These are phyloP conservation scores for Lutjanus argentimaculatus DNA, from an alignment of 2,797 vertebrate genomes.

Conservation along the genomic window DNA sequence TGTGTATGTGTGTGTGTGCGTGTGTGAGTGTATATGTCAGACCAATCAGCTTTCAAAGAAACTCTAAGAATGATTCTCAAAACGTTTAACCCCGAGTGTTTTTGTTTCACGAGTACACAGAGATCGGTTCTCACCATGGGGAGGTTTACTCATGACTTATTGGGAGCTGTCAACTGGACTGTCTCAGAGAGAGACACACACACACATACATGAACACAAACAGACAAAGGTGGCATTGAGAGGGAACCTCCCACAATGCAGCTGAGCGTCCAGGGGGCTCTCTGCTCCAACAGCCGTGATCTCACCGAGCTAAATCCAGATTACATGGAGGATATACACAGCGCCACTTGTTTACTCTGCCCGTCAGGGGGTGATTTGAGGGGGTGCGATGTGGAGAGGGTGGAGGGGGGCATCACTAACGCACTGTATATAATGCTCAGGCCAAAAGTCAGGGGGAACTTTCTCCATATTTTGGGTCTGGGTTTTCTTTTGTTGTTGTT, in stretches of 20 bases:
- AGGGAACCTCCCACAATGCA: constrained; percentile 87
- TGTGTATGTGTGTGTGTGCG: constrained; percentile 26
- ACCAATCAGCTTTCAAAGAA: constrained; percentile 28
- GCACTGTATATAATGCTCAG: constrained; percentile 6
- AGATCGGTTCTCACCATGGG: constrained; percentile 46
- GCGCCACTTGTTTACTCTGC: constrained; percentile 87
- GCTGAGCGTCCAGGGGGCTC: constrained; percentile 81
- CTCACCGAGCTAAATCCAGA: constrained; percentile 89
- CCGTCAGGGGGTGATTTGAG: constrained; percentile 67
- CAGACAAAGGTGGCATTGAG: constrained; percentile 90
- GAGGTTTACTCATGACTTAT: constrained; percentile 83
- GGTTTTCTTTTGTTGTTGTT: background rate
- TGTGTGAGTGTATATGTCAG: constrained; percentile 21
- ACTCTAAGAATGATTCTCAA: constrained; percentile 30
- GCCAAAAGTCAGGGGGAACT: constrained; percentile 12
- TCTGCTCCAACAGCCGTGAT: constrained; percentile 82
- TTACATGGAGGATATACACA: constrained; percentile 92
- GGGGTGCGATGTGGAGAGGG: background rate
- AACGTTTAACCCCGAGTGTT: constrained; percentile 20
- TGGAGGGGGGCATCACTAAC: constrained; percentile 15
- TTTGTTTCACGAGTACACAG: constrained; percentile 8
- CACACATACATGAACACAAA: constrained; percentile 26
- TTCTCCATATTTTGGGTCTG: background rate
- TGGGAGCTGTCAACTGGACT: constrained; percentile 83
- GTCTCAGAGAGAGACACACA: constrained; percentile 54